A percentile compares a stretch with the other conserved stretches of the same genome.
These are phyloP conservation scores for Thamnophis elegans DNA, from an alignment of 2,797 vertebrate species.

Conservation along the genomic window DNA sequence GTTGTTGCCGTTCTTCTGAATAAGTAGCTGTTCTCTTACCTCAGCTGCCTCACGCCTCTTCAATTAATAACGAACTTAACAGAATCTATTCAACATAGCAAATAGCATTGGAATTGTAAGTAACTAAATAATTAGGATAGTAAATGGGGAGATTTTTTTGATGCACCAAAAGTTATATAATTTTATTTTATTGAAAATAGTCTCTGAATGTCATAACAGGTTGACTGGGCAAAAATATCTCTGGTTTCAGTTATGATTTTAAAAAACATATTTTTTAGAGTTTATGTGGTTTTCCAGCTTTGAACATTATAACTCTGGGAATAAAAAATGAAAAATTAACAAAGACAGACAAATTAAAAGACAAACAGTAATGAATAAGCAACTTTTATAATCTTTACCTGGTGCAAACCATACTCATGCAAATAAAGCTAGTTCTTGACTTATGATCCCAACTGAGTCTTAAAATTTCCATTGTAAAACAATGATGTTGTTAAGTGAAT, in stretches of 20 bases:
- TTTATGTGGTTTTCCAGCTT: background rate
- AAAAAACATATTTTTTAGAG: background rate
- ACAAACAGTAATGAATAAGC: background rate
- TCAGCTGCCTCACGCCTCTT: no score
- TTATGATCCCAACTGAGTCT: background rate
- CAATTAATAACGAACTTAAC: no score
- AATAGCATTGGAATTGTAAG: background rate
- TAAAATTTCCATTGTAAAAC: background rate
- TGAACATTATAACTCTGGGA: background rate
- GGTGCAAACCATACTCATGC: background rate
- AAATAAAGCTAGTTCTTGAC: background rate
- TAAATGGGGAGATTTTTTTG: background rate
- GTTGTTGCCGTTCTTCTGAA: no score
- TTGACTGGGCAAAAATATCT: background rate
- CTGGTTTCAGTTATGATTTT: background rate
- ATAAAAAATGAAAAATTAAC: background rate
- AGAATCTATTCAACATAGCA: background rate
- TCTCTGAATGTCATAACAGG: background rate
- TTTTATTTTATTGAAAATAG: conserved; percentile 10
- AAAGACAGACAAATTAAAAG: background rate
- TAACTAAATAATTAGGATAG: background rate
- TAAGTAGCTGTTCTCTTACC: no score
- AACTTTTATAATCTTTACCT: background rate
- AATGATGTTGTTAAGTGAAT: background rate
- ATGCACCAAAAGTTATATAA: background rate